These are phyloP conservation scores for Xenopus borealis DNA, from an alignment of 2,113 vertebrate genomes.

Conservation along the genomic window DNA sequence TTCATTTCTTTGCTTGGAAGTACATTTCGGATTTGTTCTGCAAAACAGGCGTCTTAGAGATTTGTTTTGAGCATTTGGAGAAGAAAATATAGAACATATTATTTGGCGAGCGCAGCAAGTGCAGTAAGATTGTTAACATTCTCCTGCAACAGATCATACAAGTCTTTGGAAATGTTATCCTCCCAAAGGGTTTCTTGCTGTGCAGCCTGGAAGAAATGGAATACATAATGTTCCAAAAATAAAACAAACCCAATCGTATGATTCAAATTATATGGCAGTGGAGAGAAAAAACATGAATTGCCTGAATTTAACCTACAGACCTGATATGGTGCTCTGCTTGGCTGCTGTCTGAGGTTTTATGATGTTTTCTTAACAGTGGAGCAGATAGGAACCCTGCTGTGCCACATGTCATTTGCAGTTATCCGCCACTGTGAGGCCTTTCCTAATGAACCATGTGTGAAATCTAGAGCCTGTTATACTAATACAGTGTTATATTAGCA, in stretches of 20 bases:
- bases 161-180: slow-evolving; percentile 25
- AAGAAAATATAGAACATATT: slow-evolving; percentile 44
- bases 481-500: no score
- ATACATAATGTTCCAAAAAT: slow-evolving; percentile 31
- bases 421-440: no score
- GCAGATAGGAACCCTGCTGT: background rate
- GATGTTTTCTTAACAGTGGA: background rate
- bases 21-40: slow-evolving; percentile 10
- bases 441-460: no score
- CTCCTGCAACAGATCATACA: slow-evolving; percentile 22
- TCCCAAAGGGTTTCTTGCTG: slow-evolving; percentile 26
- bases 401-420: no score
- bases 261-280: slow-evolving; percentile 21
- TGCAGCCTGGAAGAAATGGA: slow-evolving; percentile 20
- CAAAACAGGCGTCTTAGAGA: slow-evolving; percentile 21
- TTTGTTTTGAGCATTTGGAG: slow-evolving; percentile 36
- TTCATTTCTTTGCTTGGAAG: background rate
- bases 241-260: slow-evolving; percentile 25
- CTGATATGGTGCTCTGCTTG: slow-evolving; percentile 17
- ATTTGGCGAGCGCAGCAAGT: slow-evolving; percentile 27
- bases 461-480: no score
- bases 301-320: background rate
- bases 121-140: slow-evolving; percentile 32
- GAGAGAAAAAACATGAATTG: slow-evolving; percentile 11
- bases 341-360: background rate